Evolutionary conservation across 2,888 invertebrate species (phyloP), one percentile per base, ranked within the genome.

Genomic region (Nephrotoma appendiculata): DNA sequence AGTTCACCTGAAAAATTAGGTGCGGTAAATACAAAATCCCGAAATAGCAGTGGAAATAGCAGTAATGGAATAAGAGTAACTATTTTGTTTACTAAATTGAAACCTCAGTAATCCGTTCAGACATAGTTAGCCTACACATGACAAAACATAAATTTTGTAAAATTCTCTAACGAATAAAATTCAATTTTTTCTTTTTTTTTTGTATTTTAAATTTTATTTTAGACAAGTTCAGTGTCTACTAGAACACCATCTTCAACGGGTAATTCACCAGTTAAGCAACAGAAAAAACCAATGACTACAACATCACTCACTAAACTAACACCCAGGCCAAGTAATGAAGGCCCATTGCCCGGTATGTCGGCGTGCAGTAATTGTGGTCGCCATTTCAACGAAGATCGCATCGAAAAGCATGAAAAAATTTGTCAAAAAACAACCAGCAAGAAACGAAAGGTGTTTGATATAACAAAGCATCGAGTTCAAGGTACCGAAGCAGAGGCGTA

Each of bases 391-490:
- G 90, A 93, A 19, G 98, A 98, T 90, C 94, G 98, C 1, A 92
- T 98, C 86, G 92, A 92, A 6, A 96, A 95, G 89, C 99, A 99
- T 91, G 94, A 97, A 91, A 93, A 94, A 43, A 96, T 98, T 88
- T 99, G 99, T 92, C 92, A 94, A 88, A 97, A 96, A 90, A 94
- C 93, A 85, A 92, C 93, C 87, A 71, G 9, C 71, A 97, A 97
- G 91, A 97, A 97, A 90, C 93, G 98, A 88, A 99, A 98, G 92
- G 94, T 95, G 0, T 99, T 98, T 91, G 99, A 99, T 92, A 96
- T 96, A 2, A 94, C 96, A 83, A 97, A 97, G 90, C 98, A 98
- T 91, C 93, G 99, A n/a, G 94, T 97, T 31, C 15, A 94, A 91
- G 98, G 98, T 41, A 98, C 98, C 0, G 98, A 98, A 89, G 94